phyloP scores from a whole-genome alignment of 92 coral and sea anemone genomes.

The Montipora capitata region DNA sequence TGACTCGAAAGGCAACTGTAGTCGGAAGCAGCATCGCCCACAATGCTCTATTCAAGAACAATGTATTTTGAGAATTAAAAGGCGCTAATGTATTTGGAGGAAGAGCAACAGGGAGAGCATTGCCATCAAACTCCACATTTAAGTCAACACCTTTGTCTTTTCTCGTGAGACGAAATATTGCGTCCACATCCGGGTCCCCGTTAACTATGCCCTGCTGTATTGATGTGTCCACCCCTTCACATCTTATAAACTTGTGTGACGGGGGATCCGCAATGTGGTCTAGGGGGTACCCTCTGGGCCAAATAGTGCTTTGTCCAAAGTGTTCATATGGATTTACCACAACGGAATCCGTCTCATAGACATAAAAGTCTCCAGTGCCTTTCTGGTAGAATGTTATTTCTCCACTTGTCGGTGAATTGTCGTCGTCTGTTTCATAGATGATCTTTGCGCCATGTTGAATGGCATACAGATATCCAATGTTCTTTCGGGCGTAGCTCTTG shows the following conservation, averaged over 20 bases:
- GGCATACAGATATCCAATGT: slow-evolving; percentile 96
- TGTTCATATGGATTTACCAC: slow-evolving; percentile 95
- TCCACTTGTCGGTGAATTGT: slow-evolving; percentile 92
- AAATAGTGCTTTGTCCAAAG: slow-evolving; percentile 97
- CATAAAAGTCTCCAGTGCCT: slow-evolving; percentile 83
- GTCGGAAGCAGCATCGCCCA: slow-evolving; percentile 92
- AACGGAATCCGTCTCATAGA: slow-evolving; percentile 65
- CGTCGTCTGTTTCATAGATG: slow-evolving; percentile 98
- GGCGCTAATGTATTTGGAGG: slow-evolving; percentile 96
- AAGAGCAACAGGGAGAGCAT: slow-evolving; percentile 81
- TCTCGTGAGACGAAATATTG: slow-evolving; percentile 91
- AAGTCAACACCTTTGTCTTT: slow-evolving; percentile 87
- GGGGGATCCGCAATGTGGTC: slow-evolving; percentile 90
- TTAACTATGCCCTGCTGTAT: slow-evolving; percentile 98
- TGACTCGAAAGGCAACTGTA: too few species aligned
- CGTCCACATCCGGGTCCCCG: slow-evolving; percentile 99
- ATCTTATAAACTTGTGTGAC: slow-evolving; percentile 84
- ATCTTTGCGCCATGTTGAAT: slow-evolving; percentile 98
- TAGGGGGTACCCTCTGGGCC: slow-evolving; percentile 99
- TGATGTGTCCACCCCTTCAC: slow-evolving; percentile 73
- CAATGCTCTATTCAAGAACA: slow-evolving; percentile 84
- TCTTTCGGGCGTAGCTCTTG: slow-evolving; percentile 94
- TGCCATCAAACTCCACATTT: slow-evolving; percentile 90
- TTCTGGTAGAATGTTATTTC: slow-evolving; percentile 81
- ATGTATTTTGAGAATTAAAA: slow-evolving; percentile 96